Conservation (phyloP, 1,140 invertebrate species). For the Solenopsis fugax region DNA sequence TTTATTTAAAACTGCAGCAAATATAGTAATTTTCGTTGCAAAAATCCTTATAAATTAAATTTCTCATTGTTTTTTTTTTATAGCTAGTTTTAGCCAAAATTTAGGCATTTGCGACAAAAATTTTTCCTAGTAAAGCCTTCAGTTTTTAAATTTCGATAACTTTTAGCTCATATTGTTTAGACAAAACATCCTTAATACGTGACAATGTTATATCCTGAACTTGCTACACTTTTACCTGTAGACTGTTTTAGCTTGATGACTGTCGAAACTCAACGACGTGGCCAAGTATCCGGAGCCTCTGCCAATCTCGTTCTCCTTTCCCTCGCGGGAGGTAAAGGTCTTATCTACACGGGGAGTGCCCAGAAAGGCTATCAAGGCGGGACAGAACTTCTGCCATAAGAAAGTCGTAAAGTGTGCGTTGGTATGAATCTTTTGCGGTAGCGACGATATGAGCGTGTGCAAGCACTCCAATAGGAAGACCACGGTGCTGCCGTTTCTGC, state of each 20-base stretch:
- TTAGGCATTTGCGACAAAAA: too few species aligned
- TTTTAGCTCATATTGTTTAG: too few species aligned
- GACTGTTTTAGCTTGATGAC: constrained; percentile 93
- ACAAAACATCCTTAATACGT: too few species aligned
- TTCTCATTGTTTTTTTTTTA: too few species aligned
- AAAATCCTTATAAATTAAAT: too few species aligned
- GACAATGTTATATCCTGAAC: background rate
- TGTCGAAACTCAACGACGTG: constrained; percentile 91
- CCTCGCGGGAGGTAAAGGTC: constrained; percentile 90
- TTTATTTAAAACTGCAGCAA: too few species aligned
- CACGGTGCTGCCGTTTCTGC: constrained; percentile 89
- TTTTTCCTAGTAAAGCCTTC: too few species aligned
- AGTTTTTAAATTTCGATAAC: too few species aligned
- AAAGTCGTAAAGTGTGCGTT: constrained; percentile 95
- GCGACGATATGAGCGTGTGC: constrained; percentile 93
- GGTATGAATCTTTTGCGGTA: constrained; percentile 93
- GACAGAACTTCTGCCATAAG: constrained; percentile 96
- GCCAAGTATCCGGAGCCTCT: constrained; percentile 91
- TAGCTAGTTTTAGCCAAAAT: too few species aligned
- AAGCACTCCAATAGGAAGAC: constrained; percentile 95
- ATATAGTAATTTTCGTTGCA: too few species aligned
- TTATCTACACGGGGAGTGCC: constrained; percentile 93
- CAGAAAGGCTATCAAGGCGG: constrained; percentile 94
- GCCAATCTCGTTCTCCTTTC: constrained; percentile 88
- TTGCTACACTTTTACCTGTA: constrained; percentile 89